Base-by-base conservation (phyloP, 2,888 invertebrate genomes). In the Agrotis segetum region DNA sequence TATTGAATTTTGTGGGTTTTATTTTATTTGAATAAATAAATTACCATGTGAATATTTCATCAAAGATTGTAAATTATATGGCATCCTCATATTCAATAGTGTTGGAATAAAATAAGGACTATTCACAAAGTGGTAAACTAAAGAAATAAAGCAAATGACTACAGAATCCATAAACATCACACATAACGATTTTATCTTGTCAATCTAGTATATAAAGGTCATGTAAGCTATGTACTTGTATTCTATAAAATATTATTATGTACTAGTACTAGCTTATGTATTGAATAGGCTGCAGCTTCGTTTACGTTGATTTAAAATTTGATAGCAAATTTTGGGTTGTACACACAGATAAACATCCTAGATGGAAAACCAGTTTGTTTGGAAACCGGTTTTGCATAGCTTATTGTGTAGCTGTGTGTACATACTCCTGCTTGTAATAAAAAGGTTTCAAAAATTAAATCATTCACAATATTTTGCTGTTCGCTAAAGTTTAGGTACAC, bases 131-230 rank as follows among this genome's bases (percentile, higher is more conserved):
- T 29, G 9, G 19, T 44, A 4, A 34, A 47, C 11, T 47, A 53
- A 17, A 13, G 21, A 67, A 40, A 44, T 47, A 34, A 17, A 24
- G 46, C 16, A 34, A 49, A 7, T 75, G 47, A 24, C 19, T 9
- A 3, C 49, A 46, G n/a, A 62, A 59, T 59, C 47, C 47, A 65
- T 59, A 69, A 60, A 67, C 65, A 24, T 61, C 34, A 52, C 29
- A 46, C 55, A 19, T 55, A 59, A 60, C 63, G 19, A 50, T 60
- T 44, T 50, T 60, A 77, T 77, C 78, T 67, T 19, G 67, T 50
- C 49, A 58, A 40, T 67, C 71, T 67, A 47, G 79, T 77, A 19
- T 71, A 50, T 40, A 65, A 67, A 79, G 72, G 79, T 82, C 79
- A 76, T 44, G 40, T 13, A 49, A 46, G 24, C 21, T 61, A 14